These are phyloP conservation scores for Pavo muticus DNA, from an alignment of 2,113 vertebrate genomes.

Conservation along the genomic window DNA sequence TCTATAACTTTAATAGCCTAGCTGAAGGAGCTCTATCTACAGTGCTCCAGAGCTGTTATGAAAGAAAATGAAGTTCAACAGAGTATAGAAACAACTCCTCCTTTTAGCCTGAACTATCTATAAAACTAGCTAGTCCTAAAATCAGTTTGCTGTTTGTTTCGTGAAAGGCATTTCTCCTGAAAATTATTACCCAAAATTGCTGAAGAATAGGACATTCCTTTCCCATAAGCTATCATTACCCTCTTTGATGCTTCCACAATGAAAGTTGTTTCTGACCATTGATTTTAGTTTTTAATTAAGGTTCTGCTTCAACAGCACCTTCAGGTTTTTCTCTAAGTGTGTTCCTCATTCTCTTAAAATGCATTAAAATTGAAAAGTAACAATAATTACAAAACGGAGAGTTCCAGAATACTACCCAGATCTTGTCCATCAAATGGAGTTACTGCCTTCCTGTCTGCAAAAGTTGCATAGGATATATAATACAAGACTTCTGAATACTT, in stretches of 20 bases:
- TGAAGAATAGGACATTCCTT: neutral
- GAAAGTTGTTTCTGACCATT: neutral
- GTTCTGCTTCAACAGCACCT: neutral
- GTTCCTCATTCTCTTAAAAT: neutral
- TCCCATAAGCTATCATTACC: neutral
- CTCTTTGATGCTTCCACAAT: neutral
- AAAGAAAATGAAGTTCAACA: neutral
- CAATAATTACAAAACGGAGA: neutral
- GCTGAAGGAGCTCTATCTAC: neutral
- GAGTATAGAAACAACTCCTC: neutral
- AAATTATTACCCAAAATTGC: neutral
- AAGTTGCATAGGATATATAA: neutral
- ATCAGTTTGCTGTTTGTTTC: too few relatives aligned
- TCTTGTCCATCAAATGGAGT: neutral
- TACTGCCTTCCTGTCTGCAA: neutral
- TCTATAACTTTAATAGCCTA: neutral
- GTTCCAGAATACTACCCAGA: neutral
- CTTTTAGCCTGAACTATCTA: too few relatives aligned
- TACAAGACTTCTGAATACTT: neutral
- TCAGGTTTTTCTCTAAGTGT: neutral
- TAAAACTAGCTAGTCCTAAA: neutral
- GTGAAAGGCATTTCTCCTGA: neutral
- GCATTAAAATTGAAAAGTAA: neutral
- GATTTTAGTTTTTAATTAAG: neutral
- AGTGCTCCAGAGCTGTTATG: neutral